Evolutionary conservation across 2,888 invertebrate genomes (phyloP), one percentile per base, ranked within the genome.

Genomic region (Pantelozetes paolii): DNA sequence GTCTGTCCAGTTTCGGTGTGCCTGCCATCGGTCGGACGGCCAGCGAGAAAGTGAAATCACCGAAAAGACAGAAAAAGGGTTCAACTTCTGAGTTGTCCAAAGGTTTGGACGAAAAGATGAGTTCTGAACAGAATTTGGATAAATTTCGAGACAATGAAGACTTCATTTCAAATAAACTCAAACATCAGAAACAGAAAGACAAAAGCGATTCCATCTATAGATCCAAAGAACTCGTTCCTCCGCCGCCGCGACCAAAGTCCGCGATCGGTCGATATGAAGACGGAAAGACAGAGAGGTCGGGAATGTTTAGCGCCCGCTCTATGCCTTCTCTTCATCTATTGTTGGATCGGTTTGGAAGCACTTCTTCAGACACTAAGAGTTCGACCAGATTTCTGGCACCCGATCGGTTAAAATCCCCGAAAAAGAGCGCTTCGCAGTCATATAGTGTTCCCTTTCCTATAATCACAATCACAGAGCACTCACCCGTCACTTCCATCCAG

Each of bases 381-480:
- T 71, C 40, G 36, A 32, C 20, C 18, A n/a, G 30, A 71, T 26
- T 69, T 20, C 26, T 70, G 32, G 23, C 42, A 3, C 71, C 57
- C 13, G 62, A 57, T 13, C 32, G 54, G 13, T 45, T 15, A 18
- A 62, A 67, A 26, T 54, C 73, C 9, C 73, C 73, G 18, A 77
- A 77, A 74, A 74, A 75, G n/a, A 74, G 75, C 32, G 76, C 77
- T 11, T 75, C 75, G 45, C 76, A 76, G 59, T 75, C 76, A 40
- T 76, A 82, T 79, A 89, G 89, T 77, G 89, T 90, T 76, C 88
- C 91, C 73, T 94, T 94, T 83, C 97, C 97, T 0, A 96, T 96
- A 72, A 97, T 97, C 75, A 96, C 95, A 0, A 94, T 97, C 11
- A 97, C 97, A 0, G 94, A 96, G 81, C 95, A 96, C 81, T 94